Conservation (phyloP, 2,888 invertebrate species). For the Microctonus aethiopoides region DNA sequence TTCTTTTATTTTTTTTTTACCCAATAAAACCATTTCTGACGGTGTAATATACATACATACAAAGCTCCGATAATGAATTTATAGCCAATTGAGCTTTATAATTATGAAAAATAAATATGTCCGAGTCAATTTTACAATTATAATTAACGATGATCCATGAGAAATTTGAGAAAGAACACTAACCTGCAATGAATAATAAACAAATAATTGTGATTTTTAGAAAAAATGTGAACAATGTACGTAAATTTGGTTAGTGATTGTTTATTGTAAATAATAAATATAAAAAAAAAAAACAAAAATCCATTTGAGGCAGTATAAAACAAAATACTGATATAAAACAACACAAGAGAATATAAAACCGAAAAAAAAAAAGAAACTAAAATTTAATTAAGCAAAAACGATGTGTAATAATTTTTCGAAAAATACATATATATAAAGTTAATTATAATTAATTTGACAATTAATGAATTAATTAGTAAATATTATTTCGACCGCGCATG, state of each 20-base stretch:
- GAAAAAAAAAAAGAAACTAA: constrained; percentile 22
- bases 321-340: not conserved
- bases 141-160: constrained; percentile 15
- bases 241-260: constrained; percentile 41
- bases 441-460: constrained; percentile 13
- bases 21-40: constrained; percentile 10
- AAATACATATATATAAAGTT: constrained; percentile 1
- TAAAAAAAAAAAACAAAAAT: not conserved
- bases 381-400: constrained; percentile 1
- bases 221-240: constrained; percentile 34
- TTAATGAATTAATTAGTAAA: not conserved
- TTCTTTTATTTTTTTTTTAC: constrained; percentile 18
- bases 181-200: constrained; percentile 27
- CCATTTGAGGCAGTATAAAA: constrained; percentile 12
- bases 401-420: constrained; percentile 18
- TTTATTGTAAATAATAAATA: constrained; percentile 42
- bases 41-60: constrained; percentile 33
- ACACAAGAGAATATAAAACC: constrained; percentile 12
- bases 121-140: constrained; percentile 37
- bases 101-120: constrained; percentile 34
- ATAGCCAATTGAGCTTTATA: constrained; percentile 36
- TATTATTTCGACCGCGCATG: not conserved
- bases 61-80: constrained; percentile 21
- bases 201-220: constrained; percentile 35
- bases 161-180: constrained; percentile 16